Base-by-base conservation (phyloP, 2,797 vertebrate species). In the Tenualosa ilisha region DNA sequence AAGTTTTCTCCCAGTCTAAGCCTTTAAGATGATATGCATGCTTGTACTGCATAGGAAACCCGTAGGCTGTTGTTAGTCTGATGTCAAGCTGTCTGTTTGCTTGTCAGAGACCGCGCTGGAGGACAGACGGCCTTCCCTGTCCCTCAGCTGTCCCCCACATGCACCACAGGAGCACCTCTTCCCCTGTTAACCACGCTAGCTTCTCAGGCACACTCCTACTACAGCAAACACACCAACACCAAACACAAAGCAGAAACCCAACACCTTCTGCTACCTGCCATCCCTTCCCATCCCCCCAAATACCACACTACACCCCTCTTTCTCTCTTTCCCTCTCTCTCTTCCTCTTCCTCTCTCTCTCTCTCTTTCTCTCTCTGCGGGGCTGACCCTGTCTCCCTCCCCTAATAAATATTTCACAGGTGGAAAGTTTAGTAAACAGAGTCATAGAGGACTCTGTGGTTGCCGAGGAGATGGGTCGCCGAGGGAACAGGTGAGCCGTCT, bases 381-480 rank as follows among this genome's bases (percentile, higher is more conserved):
- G 86, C 86, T 89, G 87, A 88, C 84, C 79, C 79, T 81, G 82
- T 83, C 87, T 92, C 89, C 89, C 93, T 90, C 84, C 12, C 91
- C 94, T 95, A 94, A 94, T 94, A 95, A 95, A 96, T 93, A 94
- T 93, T 95, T 93, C 90, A 88, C 84, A 89, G 90, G 87, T 95
- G 91, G 94, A 95, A 96, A 95, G 95, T 95, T 95, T 94, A 94
- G 95, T 93, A 92, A 93, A 93, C 91, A 91, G 88, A 88, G 87
- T 89, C 84, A 83, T 65, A 54, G 86, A 93, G 93, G 92, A 90
- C 84, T 81, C 82, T 84, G 84, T 37, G 87, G 91, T 87, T 90
- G 90, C 86, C 86, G 84, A 87, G 88, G 89, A 87, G 89, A 90
- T 79, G 37, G 65, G 72, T 88, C 40, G 5, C 63, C 84, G 68